These are phyloP conservation scores for Palythoa caribaeorum DNA, from an alignment of 92 coral and sea anemone species.

Conservation along the genomic window DNA sequence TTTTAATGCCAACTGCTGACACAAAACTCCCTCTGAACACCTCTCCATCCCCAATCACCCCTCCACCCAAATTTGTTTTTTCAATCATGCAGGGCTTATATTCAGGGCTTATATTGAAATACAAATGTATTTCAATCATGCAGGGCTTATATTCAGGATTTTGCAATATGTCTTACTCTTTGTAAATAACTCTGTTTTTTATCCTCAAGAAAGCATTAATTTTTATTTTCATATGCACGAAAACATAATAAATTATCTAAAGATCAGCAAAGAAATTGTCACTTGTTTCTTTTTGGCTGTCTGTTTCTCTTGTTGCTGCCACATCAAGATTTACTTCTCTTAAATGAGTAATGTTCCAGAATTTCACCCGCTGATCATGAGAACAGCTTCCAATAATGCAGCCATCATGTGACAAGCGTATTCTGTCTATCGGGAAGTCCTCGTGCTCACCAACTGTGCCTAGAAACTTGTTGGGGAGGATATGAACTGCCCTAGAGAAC, in stretches of 20 bases:
- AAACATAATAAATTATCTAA: neutral
- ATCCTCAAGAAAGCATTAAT: neutral
- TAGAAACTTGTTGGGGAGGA: slow-evolving; percentile 91
- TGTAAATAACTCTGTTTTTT: no score
- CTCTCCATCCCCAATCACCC: no score
- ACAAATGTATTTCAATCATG: no score
- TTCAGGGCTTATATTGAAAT: no score
- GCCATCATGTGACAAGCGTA: slow-evolving; percentile 87
- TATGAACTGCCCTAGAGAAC: slow-evolving; percentile 84
- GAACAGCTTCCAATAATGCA: slow-evolving; percentile 93
- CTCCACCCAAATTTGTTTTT: no score
- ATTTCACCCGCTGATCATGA: slow-evolving; percentile 92
- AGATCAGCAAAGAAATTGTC: slow-evolving; percentile 88
- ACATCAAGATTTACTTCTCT: slow-evolving; percentile 68
- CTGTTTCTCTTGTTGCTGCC: slow-evolving; percentile 60
- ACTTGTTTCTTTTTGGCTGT: slow-evolving; percentile 50
- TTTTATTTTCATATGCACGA: neutral
- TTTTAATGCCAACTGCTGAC: no score
- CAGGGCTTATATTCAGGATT: no score
- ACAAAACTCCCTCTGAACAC: no score
- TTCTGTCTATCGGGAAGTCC: slow-evolving; percentile 94
- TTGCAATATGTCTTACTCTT: no score
- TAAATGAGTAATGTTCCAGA: slow-evolving; percentile 92
- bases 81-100: no score
- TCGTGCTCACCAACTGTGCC: slow-evolving; percentile 95